Evolutionary conservation across 2,888 invertebrate species (phyloP).

Genomic region (Cerastis rubricosa): DNA sequence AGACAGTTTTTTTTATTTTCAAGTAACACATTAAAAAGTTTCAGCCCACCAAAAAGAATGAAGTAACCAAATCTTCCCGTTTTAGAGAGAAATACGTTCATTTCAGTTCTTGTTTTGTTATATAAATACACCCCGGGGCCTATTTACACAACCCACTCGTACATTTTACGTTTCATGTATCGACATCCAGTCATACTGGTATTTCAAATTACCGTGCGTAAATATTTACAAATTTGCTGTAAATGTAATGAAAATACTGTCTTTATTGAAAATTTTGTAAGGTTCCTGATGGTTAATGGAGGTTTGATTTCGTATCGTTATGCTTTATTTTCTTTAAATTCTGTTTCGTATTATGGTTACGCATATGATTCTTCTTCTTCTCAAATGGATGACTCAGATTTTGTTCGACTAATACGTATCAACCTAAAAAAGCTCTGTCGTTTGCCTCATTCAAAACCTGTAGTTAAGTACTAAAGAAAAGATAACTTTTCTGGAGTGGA

Average conservation of each 20-base stretch:
- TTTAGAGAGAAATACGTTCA: slow-evolving; percentile 50
- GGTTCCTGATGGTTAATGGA: background rate
- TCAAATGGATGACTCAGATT: too few species aligned
- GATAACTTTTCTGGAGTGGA: too few species aligned
- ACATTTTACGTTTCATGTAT: slow-evolving; percentile 46
- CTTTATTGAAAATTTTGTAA: background rate
- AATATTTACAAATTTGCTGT: slow-evolving; percentile 44
- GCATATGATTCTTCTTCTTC: background rate
- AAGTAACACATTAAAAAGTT: background rate
- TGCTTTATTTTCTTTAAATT: background rate
- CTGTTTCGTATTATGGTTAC: background rate
- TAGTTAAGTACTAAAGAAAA: too few species aligned
- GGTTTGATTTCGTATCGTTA: background rate
- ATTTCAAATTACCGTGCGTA: slow-evolving; percentile 50
- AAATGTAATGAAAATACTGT: slow-evolving; percentile 28
- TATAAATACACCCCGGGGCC: slow-evolving; percentile 52
- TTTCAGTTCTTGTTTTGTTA: slow-evolving; percentile 62
- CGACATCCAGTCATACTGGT: slow-evolving; percentile 33
- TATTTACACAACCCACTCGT: slow-evolving; percentile 48
- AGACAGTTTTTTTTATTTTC: background rate
- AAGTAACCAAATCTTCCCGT: slow-evolving; percentile 18
- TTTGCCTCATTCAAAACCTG: too few species aligned
- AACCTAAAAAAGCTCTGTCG: too few species aligned
- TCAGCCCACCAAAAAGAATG: slow-evolving; percentile 8
- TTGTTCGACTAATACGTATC: too few species aligned